Conservation (phyloP, 2,888 invertebrate species). For the Epinotia ramella region DNA sequence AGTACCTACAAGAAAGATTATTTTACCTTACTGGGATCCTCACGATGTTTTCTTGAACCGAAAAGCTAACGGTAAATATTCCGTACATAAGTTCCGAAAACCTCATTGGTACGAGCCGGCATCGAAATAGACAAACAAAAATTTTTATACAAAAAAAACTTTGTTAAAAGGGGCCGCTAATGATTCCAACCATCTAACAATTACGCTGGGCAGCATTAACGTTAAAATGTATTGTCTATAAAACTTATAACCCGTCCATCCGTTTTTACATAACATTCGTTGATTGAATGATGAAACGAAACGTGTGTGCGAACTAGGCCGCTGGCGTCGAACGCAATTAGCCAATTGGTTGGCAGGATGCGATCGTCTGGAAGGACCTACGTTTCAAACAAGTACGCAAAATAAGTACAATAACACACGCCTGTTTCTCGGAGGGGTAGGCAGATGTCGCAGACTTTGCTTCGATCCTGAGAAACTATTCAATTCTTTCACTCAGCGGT, state of each 20-base stretch:
- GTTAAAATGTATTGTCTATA: neutral
- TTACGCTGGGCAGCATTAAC: neutral
- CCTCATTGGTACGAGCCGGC: too few relatives aligned
- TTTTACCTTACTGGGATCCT: too few relatives aligned
- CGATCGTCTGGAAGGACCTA: conserved; percentile 34
- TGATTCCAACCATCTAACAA: neutral
- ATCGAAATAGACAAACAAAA: too few relatives aligned
- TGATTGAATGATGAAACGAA: conserved; percentile 22
- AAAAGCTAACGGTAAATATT: too few relatives aligned
- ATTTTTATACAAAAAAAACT: too few relatives aligned
- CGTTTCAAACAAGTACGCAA: conserved; percentile 16
- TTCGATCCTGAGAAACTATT: too few relatives aligned
- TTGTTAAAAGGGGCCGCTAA: neutral
- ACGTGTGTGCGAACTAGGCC: conserved; percentile 37
- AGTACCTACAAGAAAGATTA: neutral
- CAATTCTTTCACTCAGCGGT: too few relatives aligned
- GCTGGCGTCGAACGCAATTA: conserved; percentile 36
- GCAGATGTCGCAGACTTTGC: neutral
- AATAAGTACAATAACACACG: neutral
- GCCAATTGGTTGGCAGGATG: conserved; percentile 44
- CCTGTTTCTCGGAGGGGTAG: neutral
- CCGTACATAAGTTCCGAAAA: too few relatives aligned
- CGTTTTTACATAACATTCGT: conserved; percentile 3
- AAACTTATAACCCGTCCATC: conserved; percentile 8
- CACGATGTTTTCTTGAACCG: too few relatives aligned